Evolutionary conservation across 2,797 vertebrate species (phyloP), one percentile per base, ranked within the genome.

Genomic region (Cephalopachus bancanus): DNA sequence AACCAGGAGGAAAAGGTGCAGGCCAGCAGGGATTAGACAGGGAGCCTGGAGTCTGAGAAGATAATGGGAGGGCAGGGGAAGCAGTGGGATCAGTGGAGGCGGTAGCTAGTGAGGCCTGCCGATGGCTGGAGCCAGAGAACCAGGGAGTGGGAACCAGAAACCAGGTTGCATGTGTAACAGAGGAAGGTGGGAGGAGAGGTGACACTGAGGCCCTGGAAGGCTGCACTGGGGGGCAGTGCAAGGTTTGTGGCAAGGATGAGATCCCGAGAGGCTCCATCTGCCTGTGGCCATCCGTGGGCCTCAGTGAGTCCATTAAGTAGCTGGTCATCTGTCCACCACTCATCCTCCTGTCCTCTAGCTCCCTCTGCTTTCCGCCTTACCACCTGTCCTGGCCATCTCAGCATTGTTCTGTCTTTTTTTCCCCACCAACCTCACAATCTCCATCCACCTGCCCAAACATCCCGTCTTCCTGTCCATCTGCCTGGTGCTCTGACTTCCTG

Each of bases 21-120:
- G 59, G 30, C 37, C 0, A 2, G 72, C 4, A 15, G 33, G 28
- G 37, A 7, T 53, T 44, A 5, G 1, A 22, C 53, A 51, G 7
- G 7, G 28, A 57, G 49, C 67, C 51, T 30, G 37, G 26, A 55
- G n/a, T 22, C 44, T 1, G 1, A 67, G 65, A 53, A 65, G 30
- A 19, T 12, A 71, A 76, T 37, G 65, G 11, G 2, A 53, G 59
- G 44, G 19, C 3, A 65, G 17, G 17, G 2, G 19, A 60, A 60
- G 28, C 3, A 0, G 28, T 15, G 37, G 44, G 51, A 15, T 9
- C 20, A 19, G 59, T 0, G 7, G 37, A 8, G 0, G 17, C 33
- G 55, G 7, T 24, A 26, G 85, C n/a, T 57, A 33, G 80, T 3
- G 74, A 44, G 67, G 53, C 30, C 64, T 16, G 16, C 65, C 53